These are phyloP conservation scores for Calameuta idolon DNA, from an alignment of 2,888 invertebrate genomes.

Conservation along the genomic window DNA sequence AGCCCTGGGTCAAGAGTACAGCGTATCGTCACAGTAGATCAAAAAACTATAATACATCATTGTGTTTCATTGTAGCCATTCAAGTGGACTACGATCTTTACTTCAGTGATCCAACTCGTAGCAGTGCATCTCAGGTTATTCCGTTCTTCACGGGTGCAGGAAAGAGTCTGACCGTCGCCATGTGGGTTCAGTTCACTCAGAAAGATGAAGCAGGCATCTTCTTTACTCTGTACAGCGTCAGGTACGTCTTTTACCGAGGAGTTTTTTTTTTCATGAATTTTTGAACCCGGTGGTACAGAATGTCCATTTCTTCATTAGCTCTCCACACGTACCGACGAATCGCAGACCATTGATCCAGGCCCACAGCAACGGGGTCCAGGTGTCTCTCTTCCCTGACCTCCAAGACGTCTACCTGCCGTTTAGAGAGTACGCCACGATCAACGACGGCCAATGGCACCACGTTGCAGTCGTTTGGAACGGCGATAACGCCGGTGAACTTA, in stretches of 20 bases:
- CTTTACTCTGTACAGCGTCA: conserved; percentile 92
- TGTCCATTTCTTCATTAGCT: conserved; percentile 69
- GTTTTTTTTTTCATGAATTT: no score
- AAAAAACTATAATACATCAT: background rate
- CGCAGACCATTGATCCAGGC: conserved; percentile 89
- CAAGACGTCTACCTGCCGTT: conserved; percentile 92
- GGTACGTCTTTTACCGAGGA: conserved; percentile 68
- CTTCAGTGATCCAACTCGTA: conserved; percentile 91
- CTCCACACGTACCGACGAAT: conserved; percentile 81
- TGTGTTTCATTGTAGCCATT: conserved; percentile 77
- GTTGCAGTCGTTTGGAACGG: conserved; percentile 96
- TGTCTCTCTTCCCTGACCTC: conserved; percentile 88
- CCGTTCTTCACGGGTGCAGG: conserved; percentile 86
- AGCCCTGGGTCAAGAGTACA: no score
- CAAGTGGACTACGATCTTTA: conserved; percentile 98
- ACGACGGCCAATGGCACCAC: conserved; percentile 97
- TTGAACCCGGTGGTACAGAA: no score
- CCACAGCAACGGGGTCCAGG: conserved; percentile 92
- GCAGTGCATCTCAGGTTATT: conserved; percentile 92
- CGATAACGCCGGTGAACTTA: conserved; percentile 84
- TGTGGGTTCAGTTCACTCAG: conserved; percentile 97
- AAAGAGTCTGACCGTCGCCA: conserved; percentile 86
- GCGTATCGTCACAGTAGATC: background rate
- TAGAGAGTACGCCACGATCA: conserved; percentile 91
- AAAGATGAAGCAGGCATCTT: conserved; percentile 93